phyloP scores from a whole-genome alignment of 2,888 invertebrate species.

The Harpalus rubripes region DNA sequence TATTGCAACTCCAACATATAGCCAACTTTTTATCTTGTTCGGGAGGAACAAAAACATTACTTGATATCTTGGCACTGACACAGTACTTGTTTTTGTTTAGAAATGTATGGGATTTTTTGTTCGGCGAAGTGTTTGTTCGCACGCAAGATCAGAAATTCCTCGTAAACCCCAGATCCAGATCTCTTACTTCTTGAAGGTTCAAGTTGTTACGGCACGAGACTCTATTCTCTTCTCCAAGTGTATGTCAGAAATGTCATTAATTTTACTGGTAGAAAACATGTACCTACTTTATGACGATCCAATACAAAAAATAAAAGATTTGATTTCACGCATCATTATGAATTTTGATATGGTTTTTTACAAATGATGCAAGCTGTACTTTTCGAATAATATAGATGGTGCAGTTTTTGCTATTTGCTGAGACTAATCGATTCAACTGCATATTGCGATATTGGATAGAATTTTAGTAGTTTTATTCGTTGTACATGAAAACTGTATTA shows the following conservation, averaged over 20 bases:
- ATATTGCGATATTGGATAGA: not conserved
- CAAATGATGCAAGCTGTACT: slow-evolving; percentile 14
- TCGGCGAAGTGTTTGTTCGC: slow-evolving; percentile 23
- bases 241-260: slow-evolving; percentile 24
- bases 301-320: slow-evolving; percentile 7
- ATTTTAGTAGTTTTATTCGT: not conserved
- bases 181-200: not conserved
- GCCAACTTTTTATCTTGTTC: not conserved
- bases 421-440: not conserved
- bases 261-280: slow-evolving; percentile 29
- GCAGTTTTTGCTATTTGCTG: not conserved
- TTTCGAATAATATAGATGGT: not conserved
- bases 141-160: slow-evolving; percentile 25
- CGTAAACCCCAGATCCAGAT: slow-evolving; percentile 3
- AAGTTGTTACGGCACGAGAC: not conserved
- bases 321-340: slow-evolving; percentile 41
- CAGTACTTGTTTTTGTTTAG: slow-evolving; percentile 48
- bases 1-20: not conserved
- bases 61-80: slow-evolving; percentile 39
- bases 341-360: not conserved
- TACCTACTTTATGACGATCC: not conserved
- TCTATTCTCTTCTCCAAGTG: not conserved
- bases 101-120: slow-evolving; percentile 49
- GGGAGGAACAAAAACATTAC: slow-evolving; percentile 11
- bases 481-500: not conserved